Base-by-base conservation (phyloP, 2,888 invertebrate genomes). In the Hemaris fuciformis region DNA sequence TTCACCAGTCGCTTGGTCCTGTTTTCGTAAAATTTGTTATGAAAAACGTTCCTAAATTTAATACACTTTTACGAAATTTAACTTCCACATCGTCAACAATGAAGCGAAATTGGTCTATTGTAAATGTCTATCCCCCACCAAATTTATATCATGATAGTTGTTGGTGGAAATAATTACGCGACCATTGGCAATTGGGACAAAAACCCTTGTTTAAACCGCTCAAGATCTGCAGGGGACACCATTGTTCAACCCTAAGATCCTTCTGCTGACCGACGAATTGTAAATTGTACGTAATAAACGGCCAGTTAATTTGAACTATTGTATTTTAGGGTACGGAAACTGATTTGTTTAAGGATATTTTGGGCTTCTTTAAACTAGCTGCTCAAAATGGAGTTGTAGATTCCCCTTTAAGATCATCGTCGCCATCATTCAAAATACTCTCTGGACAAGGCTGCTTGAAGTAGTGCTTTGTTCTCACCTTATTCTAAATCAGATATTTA, bases 191-290 rank as follows among this genome's bases (percentile, higher is more conserved):
- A 89, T 91, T 88, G 87, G 83, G 82, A 81, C 79, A 85, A 88
- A 89, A 87, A 83, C 87, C 89, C 89, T 88, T 88, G 88, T 88
- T 91, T 88, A 87, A 87, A 83, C 77, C 77, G 77, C 76, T 81
- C 77, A 77, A 77, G 80, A 80, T 84, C 91, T 91, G 91, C 78
- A 67, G 77, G 85, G 88, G 91, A 91, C 91, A 88, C 81, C 74
- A 87, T 89, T 89, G 88, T 88, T 72, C 65, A 71, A 69, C 70
- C 81, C 77, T 71, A 69, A 70, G 64, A 72, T 68, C 34, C 59
- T 68, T 62, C 63, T 64, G 84, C 86, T 91, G 91, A 89, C 91
- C 91, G 88, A 76, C 79, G 77, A 85, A 88, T 89, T 83, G 76
- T 77, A 89, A 91, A 90, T 91, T 88, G 85, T 81, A 72, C 79